phyloP scores from a whole-genome alignment of 2,797 vertebrate species.

The Holocentrus rufus region DNA sequence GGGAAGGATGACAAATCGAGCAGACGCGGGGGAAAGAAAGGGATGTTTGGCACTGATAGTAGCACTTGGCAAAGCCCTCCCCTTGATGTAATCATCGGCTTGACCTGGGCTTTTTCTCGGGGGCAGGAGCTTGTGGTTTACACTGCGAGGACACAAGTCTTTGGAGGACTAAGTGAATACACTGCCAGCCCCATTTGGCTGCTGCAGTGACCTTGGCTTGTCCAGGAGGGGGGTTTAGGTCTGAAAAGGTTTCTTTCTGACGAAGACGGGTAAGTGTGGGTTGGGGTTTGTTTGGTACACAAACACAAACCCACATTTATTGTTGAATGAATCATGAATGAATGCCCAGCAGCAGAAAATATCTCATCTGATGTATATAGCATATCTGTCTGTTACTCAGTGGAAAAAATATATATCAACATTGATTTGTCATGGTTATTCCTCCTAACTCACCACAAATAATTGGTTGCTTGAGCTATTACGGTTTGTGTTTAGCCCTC shows the following conservation, averaged over 20 bases:
- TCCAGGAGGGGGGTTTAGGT: conserved; percentile 3
- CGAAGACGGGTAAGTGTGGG: background rate
- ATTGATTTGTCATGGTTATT: conserved; percentile 49
- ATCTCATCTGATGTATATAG: conserved; percentile 15
- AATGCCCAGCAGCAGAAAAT: conserved; percentile 3
- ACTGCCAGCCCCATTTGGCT: conserved; percentile 57
- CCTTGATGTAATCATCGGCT: conserved; percentile 46
- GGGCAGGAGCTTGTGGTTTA: conserved; percentile 46
- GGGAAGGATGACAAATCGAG: conserved; percentile 39
- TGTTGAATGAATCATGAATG: conserved; percentile 12
- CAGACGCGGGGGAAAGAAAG: conserved; percentile 37
- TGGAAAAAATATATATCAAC: background rate
- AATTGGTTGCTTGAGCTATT: conserved; percentile 28
- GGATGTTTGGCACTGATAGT: conserved; percentile 45
- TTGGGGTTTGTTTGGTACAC: conserved; percentile 15
- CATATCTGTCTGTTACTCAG: conserved; percentile 13
- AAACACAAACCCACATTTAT: conserved; percentile 15
- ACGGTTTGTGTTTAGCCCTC: conserved; percentile 30
- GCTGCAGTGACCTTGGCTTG: conserved; percentile 59
- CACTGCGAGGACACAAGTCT: conserved; percentile 41
- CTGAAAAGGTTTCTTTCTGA: conserved; percentile 2
- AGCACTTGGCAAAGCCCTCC: conserved; percentile 49
- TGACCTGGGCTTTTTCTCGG: conserved; percentile 42
- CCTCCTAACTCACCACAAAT: conserved; percentile 16
- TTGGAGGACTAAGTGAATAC: conserved; percentile 25